Conservation (phyloP, 2,888 invertebrate species). For the Lasius fuliginosus region DNA sequence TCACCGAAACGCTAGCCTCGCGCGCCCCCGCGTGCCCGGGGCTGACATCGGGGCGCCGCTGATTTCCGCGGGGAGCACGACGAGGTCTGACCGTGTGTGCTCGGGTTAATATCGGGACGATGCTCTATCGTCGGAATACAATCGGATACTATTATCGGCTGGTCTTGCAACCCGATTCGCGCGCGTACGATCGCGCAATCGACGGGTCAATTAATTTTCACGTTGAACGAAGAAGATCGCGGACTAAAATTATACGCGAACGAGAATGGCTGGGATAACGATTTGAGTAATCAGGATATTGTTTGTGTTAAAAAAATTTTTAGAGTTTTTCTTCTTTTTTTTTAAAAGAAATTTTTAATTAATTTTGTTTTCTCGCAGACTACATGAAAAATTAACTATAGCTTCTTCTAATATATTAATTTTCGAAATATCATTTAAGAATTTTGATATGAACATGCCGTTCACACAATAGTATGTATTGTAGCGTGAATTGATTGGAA, state of each 20-base stretch:
- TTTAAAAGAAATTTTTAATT: background rate
- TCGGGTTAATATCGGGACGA: slow-evolving; percentile 49
- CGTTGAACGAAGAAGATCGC: background rate
- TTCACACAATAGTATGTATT: background rate
- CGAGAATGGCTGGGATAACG: background rate
- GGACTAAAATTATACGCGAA: background rate
- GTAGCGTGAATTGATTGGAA: background rate
- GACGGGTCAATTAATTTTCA: slow-evolving; percentile 21
- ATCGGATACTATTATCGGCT: slow-evolving; percentile 43
- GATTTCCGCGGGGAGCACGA: slow-evolving; percentile 82
- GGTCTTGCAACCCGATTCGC: slow-evolving; percentile 20
- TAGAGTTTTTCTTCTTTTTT: background rate
- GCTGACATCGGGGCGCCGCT: slow-evolving; percentile 75
- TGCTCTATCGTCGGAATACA: slow-evolving; percentile 45
- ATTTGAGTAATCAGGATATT: background rate
- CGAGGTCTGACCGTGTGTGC: slow-evolving; percentile 29
- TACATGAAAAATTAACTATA: background rate
- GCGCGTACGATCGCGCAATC: slow-evolving; percentile 12
- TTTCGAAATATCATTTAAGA: background rate
- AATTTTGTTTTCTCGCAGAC: background rate
- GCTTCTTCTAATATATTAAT: background rate
- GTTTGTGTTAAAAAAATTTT: background rate
- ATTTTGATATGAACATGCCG: background rate
- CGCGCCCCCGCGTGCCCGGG: slow-evolving; percentile 33
- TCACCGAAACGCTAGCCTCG: slow-evolving; percentile 76